Conservation (phyloP, 2,113 vertebrate genomes). For the Pionites leucogaster region DNA sequence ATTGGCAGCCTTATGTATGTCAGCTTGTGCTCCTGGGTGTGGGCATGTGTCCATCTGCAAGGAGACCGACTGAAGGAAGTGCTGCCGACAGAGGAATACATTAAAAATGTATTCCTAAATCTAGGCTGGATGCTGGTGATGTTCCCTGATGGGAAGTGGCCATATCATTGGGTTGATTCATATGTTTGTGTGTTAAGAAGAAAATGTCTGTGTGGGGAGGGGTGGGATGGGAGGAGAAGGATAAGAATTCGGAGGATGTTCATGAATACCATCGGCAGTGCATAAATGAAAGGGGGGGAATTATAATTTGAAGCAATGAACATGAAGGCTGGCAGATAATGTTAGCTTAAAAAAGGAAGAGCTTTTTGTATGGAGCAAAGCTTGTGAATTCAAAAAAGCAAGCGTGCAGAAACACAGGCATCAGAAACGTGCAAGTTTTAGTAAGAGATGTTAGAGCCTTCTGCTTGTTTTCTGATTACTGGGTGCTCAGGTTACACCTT, state of each 20-base stretch:
- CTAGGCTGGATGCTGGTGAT: neutral
- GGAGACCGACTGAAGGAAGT: fast-evolving
- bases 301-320: neutral
- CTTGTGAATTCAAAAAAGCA: neutral
- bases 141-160: neutral
- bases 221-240: neutral
- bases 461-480: neutral
- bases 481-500: neutral
- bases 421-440: neutral
- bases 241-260: neutral
- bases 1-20: neutral
- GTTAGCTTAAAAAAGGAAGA: neutral
- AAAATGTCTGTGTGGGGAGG: neutral
- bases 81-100: fast-evolving
- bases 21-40: neutral
- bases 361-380: neutral
- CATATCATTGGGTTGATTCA: neutral
- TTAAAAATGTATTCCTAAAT: neutral
- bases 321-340: neutral
- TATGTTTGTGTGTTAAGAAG: fast-evolving
- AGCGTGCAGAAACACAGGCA: neutral
- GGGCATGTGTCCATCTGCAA: neutral
- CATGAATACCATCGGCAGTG: fast-evolving
- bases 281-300: neutral
- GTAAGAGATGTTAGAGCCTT: neutral